phyloP scores from a whole-genome alignment of 2,113 vertebrate genomes.

The Brachirus orientalis region DNA sequence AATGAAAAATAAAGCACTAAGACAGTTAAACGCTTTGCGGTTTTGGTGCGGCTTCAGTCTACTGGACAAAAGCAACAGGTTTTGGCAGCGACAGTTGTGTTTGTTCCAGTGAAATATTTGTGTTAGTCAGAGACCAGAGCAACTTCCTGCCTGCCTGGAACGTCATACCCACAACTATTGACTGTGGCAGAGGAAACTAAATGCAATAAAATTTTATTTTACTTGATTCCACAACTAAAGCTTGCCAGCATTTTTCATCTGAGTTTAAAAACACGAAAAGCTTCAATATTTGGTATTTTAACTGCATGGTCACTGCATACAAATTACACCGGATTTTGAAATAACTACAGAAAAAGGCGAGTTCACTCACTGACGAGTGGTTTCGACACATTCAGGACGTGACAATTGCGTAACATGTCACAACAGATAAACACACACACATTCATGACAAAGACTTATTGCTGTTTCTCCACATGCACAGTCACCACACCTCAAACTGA shows the following conservation, averaged over 20 bases:
- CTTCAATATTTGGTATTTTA: not conserved
- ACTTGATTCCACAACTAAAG: not conserved
- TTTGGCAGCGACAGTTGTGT: not conserved
- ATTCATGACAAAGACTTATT: not conserved
- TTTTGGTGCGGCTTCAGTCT: not conserved
- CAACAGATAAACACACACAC: slow-evolving; percentile 10
- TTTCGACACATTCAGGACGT: slow-evolving; percentile 7
- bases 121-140: slow-evolving; percentile 22
- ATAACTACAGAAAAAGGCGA: not conserved
- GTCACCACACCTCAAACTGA: not conserved
- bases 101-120: slow-evolving; percentile 2
- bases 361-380: not conserved
- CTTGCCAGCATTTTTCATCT: not conserved
- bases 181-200: slow-evolving; percentile 7
- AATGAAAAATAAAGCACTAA: too few relatives aligned
- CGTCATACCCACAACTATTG: not conserved
- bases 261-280: not conserved
- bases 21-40: too few relatives aligned
- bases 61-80: not conserved
- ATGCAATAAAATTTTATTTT: slow-evolving; percentile 21
- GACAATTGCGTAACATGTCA: slow-evolving; percentile 21
- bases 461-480: not conserved
- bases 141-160: slow-evolving; percentile 41
- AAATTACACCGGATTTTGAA: not conserved
- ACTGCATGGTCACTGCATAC: too few relatives aligned